phyloP scores from a whole-genome alignment of 2,888 invertebrate species.

The Xestia rhomboidea region DNA sequence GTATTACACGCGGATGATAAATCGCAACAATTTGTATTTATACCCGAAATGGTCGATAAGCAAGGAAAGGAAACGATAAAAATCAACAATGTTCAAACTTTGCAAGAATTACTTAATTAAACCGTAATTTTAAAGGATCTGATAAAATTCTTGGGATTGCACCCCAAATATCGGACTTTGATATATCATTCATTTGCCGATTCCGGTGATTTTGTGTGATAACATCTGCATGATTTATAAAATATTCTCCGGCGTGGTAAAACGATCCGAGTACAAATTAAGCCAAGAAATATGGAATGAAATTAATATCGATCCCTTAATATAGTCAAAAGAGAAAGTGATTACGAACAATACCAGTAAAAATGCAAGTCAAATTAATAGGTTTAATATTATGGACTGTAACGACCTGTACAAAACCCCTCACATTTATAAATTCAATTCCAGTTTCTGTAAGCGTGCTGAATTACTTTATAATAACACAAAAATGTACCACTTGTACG shows the following conservation, averaged over 20 bases:
- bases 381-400: background rate
- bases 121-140: conserved; percentile 75
- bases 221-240: conserved; percentile 81
- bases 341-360: conserved; percentile 9
- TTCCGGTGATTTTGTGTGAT: conserved; percentile 72
- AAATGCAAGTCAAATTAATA: background rate
- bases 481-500: conserved; percentile 40
- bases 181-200: conserved; percentile 83
- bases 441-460: conserved; percentile 4
- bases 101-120: conserved; percentile 81
- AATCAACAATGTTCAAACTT: conserved; percentile 70
- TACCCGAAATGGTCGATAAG: conserved; percentile 66
- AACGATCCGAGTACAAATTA: conserved; percentile 82
- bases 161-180: conserved; percentile 85
- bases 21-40: conserved; percentile 76
- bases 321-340: conserved; percentile 23
- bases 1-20: conserved; percentile 75
- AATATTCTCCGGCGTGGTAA: conserved; percentile 75
- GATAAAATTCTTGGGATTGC: conserved; percentile 85
- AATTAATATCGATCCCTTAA: conserved; percentile 61
- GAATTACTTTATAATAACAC: conserved; percentile 32
- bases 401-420: background rate
- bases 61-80: conserved; percentile 61
- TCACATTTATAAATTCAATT: conserved; percentile 17
- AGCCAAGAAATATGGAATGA: conserved; percentile 66